Conservation (phyloP, 2,113 vertebrate species). For the Halichoeres trimaculatus region DNA sequence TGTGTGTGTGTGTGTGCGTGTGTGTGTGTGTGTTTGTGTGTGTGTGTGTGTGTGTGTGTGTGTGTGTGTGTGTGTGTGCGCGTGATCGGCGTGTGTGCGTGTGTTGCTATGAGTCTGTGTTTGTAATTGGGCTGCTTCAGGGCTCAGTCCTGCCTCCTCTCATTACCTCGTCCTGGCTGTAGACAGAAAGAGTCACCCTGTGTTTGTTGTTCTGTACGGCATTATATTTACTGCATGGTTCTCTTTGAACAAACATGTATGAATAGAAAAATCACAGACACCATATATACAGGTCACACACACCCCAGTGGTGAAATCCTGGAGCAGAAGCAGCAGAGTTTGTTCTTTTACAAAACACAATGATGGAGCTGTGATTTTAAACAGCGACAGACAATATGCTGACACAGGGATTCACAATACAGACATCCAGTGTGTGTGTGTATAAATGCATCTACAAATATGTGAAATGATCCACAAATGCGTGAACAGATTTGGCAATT, state of each 20-base stretch:
- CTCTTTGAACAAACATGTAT: background rate
- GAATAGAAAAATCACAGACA: background rate
- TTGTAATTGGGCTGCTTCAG: constrained; percentile 36
- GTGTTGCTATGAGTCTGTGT: constrained; percentile 20
- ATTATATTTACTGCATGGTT: background rate
- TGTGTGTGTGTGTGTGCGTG: constrained; percentile 21
- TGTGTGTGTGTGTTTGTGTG: background rate
- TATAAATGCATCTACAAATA: background rate
- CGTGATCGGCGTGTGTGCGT: background rate
- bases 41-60: background rate
- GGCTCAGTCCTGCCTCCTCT: constrained; percentile 44
- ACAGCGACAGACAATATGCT: constrained; percentile 52
- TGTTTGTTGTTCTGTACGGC: background rate
- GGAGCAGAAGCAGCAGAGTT: background rate
- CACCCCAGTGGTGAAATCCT: background rate
- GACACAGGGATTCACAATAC: constrained; percentile 44
- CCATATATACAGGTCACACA: background rate
- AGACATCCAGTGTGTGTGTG: constrained; percentile 36
- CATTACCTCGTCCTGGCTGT: constrained; percentile 14
- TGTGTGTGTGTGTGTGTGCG: constrained; percentile 2
- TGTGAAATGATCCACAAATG: too few relatives aligned
- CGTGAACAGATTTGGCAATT: too few relatives aligned
- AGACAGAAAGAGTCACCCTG: constrained; percentile 6
- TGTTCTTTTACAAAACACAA: constrained; percentile 20
- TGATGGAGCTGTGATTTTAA: constrained; percentile 17